Base-by-base conservation (phyloP, 2,113 vertebrate genomes). In the Hypomesus transpacificus region DNA sequence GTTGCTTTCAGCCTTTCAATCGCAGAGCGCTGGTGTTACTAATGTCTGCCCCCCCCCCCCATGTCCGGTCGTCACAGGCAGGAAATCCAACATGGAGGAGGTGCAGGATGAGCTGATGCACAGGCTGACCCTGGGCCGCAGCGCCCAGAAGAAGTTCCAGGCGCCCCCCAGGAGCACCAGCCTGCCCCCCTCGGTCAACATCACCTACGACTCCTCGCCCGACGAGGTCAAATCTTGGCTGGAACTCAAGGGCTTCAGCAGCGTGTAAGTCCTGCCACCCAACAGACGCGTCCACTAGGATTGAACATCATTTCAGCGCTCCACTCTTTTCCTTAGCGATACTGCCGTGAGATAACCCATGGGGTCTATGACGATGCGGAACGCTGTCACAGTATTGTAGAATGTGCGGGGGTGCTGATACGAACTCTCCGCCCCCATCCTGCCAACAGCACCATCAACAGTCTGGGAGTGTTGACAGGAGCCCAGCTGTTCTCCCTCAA, bases 11-110 rank as follows among this genome's bases (percentile, higher is more conserved):
- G 1, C 24, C 24, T 24, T 3, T 24, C 24, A 24, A 24, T 1
- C 3, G 24, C 24, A 24, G 24, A 24, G 24, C 9, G 39, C 39
- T 9, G 39, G 39, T 46, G 39, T 46, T 46, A 16, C 21, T 59
- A 21, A 21, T 2, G 57, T 59, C n/a, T 59, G 17, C 56, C 20
- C 17, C 20, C 18, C n/a, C n/a, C 18, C 56, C n/a, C 17, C 20
- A 3, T 2, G 17, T 8, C 8, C n/a, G n/a, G n/a, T n/a, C 21
- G 6, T 28, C 26, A 0, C 52, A 97, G 96, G 95, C 46, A 93
- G 96, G 84, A 98, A 96, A 83, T 98, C 97, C 0, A 96, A 98
- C 89, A 98, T 99, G 97, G 97, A 98, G 74, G 96, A 98, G 50
- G 95, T 99, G 0, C 97, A 98, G 86, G 97, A 98, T 14, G 97